Evolutionary conservation across 2,888 invertebrate genomes (phyloP), one percentile per base, ranked within the genome.

Genomic region (Deroplatys truncata): DNA sequence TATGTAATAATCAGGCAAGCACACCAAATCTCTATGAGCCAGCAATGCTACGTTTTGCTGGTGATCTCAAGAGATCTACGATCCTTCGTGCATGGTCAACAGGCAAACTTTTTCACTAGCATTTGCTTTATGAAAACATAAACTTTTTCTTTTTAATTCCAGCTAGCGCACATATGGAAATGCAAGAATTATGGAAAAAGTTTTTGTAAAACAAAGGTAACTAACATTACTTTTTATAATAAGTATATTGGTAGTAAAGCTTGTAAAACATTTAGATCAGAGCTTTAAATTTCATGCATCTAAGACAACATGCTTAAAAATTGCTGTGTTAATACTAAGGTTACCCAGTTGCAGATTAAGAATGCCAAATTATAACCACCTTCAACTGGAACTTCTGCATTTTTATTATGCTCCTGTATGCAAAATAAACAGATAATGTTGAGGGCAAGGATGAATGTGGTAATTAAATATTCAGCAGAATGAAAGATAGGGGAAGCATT

Each of bases 1-100:
- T 28, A 3, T 91, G 91, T 49, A 82, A 82, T 1, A 28, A 82
- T 20, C 43, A 49, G 35, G 72, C 88, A 35, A 88, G 84, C 8
- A 84, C 84, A 49, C 84, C 88, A 25, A 87, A 29, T 49, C 82
- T 90, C 16, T 89, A 90, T 82, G 89, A 90, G 85, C 88, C 89
- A 28, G 82, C 90, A 20, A 90, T 90, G 89, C 49, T 89, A n/a
- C 86, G 90, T 84, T 91, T 91, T 89, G 89, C 91, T 49, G 88
- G 88, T 28, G 91, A 91, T 72, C 84, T 90, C 28, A 90, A 88
- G 83, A 82, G 86, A 20, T 90, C 90, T 15, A 88, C 85, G 28
- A 88, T 91, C 28, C 89, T 91, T 86, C 90, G 88, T 82, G 88
- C 85, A 28, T 90, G 91, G 90, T 82, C 83, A 35, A 84, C 89